phyloP scores from a whole-genome alignment of 2,797 vertebrate species.

The Trichosurus vulpecula region DNA sequence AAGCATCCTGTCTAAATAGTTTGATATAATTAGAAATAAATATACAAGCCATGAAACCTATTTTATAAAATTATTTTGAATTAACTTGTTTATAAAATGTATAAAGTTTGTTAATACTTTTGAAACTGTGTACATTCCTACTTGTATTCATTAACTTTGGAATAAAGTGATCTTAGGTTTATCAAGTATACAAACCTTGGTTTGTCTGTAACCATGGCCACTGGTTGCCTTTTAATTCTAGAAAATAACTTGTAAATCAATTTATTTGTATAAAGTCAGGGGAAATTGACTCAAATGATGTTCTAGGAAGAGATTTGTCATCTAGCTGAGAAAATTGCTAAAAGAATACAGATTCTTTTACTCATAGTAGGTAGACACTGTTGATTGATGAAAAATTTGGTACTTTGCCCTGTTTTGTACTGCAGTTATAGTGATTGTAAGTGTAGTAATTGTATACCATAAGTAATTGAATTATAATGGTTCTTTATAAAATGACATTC shows the following conservation, averaged over 20 bases:
- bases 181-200: not conserved
- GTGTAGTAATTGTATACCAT: not conserved
- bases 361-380: not conserved
- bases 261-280: not conserved
- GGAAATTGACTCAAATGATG: conserved; percentile 20
- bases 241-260: not conserved
- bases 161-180: conserved; percentile 55
- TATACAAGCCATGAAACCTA: conserved; percentile 78
- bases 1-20: conserved; percentile 57
- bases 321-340: conserved; percentile 13
- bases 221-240: not conserved
- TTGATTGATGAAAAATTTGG: not conserved
- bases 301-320: conserved; percentile 33
- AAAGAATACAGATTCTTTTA: conserved; percentile 15
- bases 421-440: not conserved
- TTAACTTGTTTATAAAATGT: conserved; percentile 78
- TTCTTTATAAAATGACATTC: not conserved
- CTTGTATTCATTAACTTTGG: conserved; percentile 15
- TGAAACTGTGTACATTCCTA: conserved; percentile 42
- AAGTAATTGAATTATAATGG: not conserved
- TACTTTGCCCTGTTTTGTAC: not conserved
- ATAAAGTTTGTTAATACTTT: conserved; percentile 78
- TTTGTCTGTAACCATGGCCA: not conserved
- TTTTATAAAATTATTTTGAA: conserved; percentile 77
- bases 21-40: conserved; percentile 74